A percentile compares a stretch with the other conserved stretches of the same genome.
Conservation (phyloP, 2,113 vertebrate species). For the Sakesphorus luctuosus region DNA sequence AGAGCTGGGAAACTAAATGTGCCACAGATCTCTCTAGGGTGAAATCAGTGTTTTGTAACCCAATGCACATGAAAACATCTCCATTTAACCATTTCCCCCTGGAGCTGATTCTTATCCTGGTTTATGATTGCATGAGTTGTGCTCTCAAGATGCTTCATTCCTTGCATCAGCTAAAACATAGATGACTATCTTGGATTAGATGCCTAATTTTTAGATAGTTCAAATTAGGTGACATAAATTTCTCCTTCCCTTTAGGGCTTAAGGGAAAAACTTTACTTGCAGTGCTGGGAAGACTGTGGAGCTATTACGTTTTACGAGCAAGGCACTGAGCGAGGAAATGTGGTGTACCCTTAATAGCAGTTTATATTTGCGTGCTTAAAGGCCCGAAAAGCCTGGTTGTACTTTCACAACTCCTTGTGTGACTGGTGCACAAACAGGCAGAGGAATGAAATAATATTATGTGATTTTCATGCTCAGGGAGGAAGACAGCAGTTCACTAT, state of each 20-base stretch:
- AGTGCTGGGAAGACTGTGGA: background rate
- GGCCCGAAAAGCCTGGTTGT: constrained; percentile 11
- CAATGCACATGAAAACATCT: background rate
- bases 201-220: constrained; percentile 14
- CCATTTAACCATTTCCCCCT: background rate
- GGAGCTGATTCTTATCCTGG: background rate
- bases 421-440: background rate
- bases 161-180: background rate
- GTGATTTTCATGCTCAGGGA: background rate
- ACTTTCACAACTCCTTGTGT: background rate
- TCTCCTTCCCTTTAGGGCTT: background rate
- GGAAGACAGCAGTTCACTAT: background rate
- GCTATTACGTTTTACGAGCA: background rate
- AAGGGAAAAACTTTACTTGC: background rate
- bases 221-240: constrained; percentile 13
- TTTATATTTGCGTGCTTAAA: constrained; percentile 27
- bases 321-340: background rate
- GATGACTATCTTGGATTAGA: background rate
- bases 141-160: background rate
- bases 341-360: constrained; percentile 1
- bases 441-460: background rate
- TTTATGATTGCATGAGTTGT: background rate
- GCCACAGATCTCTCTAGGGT: background rate
- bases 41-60: background rate
- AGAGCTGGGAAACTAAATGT: background rate